A percentile compares a stretch with the other conserved stretches of the same genome.
Evolutionary conservation across 2,113 vertebrate genomes (phyloP).

Genomic region (Sorex araneus): DNA sequence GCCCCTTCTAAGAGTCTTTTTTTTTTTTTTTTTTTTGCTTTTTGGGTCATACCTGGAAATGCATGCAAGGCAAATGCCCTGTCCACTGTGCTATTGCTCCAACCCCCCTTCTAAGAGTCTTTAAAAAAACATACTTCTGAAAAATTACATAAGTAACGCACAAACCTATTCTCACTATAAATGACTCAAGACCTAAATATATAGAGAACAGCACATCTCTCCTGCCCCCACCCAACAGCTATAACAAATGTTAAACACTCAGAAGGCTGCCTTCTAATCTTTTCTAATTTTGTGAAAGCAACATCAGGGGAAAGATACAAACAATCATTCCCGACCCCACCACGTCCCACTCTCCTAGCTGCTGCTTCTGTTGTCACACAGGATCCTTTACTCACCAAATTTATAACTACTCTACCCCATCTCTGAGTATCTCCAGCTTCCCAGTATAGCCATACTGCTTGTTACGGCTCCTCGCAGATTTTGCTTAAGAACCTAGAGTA

Average conservation of each 20-base stretch:
- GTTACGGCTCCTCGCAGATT: neutral
- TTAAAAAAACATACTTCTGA: neutral
- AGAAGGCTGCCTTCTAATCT: neutral
- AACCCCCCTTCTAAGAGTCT: neutral
- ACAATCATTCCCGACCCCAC: neutral
- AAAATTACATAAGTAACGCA: neutral
- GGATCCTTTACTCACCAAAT: neutral
- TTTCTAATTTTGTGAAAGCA: neutral
- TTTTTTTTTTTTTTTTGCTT: no score
- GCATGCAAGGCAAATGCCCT: no score
- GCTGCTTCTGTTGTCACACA: constrained; percentile 8
- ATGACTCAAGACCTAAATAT: constrained; percentile 27
- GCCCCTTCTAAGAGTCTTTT: neutral
- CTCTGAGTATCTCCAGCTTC: constrained; percentile 8
- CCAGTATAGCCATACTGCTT: neutral
- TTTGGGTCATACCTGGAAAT: no score
- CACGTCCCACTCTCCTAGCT: neutral
- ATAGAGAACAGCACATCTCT: neutral
- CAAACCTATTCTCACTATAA: constrained; percentile 26
- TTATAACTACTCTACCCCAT: neutral
- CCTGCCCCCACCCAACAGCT: neutral
- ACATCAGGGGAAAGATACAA: neutral
- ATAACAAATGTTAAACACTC: neutral
- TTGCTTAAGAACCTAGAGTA: constrained; percentile 15
- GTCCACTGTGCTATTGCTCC: no score